Base-by-base conservation (phyloP, 2,888 invertebrate species). In the Trypoxylon attenuatum region DNA sequence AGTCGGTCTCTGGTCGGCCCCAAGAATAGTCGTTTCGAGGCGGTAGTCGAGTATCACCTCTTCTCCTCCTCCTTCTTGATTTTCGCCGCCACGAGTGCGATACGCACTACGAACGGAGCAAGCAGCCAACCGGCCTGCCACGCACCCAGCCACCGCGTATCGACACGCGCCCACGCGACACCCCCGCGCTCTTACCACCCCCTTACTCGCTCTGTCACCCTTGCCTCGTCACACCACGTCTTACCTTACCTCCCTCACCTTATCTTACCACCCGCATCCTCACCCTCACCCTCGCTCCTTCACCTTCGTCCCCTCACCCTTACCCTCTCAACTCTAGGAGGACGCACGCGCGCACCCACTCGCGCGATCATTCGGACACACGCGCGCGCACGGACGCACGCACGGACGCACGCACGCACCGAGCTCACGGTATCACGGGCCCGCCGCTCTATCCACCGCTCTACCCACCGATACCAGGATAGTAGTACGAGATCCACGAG, bases 1-100 rank as follows among this genome's bases (percentile, higher is more conserved):
- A 86, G 86, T 86, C 83, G 82, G 84, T 87, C 84, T 86, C 84
- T 82, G 83, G 82, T 84, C 85, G 85, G 82, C 84, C 83, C 78
- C 80, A 83, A 82, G 85, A 80, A 83, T 83, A 86, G 84, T 85
- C 81, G 83, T 79, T 80, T 74, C 77, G 77, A 77, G 76, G 76
- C 76, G 77, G 79, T 76, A 71, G 76, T 76, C 69, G 71, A 74
- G 66, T 69, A 69, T 75, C 71, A 60, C 73, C 70, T 77, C 76
- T 71, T 68, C 69, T 70, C 55, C 55, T 19, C 47, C 53, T 18
- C 55, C 50, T 55, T 51, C 60, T 56, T 49, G 33, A 38, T 54
- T 56, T 25, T 33, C 33, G 10, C 13, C 33, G 33, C 13, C 33
- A 13, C 10, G 55, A 42, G n/a, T n/a, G n/a, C n/a, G n/a, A n/a